Percentiles rank a stretch among this genome's conserved stretches.
These are phyloP conservation scores for Neolamprologus longior DNA, from an alignment of 2,113 vertebrate species.

Conservation along the genomic window DNA sequence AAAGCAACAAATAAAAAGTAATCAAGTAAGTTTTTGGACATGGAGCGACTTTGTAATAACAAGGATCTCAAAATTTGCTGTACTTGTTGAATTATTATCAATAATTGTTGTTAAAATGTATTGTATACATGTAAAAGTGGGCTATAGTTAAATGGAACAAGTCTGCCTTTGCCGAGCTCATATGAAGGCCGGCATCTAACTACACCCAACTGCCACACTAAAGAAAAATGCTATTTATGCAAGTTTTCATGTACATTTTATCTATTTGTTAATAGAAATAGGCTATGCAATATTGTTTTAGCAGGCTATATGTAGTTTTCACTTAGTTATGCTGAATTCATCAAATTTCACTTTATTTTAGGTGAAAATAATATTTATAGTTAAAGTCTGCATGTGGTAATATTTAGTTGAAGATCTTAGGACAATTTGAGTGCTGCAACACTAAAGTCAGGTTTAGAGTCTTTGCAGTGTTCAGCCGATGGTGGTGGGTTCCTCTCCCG, in stretches of 20 bases:
- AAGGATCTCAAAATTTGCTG: background rate
- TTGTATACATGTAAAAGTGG: background rate
- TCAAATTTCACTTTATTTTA: background rate
- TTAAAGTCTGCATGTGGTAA: background rate
- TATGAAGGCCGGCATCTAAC: background rate
- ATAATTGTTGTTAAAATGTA: background rate
- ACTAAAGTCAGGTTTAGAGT: background rate
- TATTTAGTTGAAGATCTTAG: background rate
- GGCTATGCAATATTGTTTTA: background rate
- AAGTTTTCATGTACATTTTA: background rate
- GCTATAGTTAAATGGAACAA: background rate
- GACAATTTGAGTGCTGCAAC: background rate
- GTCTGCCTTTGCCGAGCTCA: background rate
- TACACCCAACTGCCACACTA: background rate
- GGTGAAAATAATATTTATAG: background rate
- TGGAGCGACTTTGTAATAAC: background rate
- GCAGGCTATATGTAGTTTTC: background rate
- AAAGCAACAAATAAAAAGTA: background rate
- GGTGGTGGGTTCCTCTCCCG: conserved; percentile 46
- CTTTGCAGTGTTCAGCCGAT: conserved; percentile 18
- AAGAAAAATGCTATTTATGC: background rate
- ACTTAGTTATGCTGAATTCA: background rate
- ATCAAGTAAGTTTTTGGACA: background rate
- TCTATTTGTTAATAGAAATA: background rate
- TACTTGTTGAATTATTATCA: background rate